Base-by-base conservation (phyloP, 2,113 vertebrate species). In the Odocoileus virginianus region DNA sequence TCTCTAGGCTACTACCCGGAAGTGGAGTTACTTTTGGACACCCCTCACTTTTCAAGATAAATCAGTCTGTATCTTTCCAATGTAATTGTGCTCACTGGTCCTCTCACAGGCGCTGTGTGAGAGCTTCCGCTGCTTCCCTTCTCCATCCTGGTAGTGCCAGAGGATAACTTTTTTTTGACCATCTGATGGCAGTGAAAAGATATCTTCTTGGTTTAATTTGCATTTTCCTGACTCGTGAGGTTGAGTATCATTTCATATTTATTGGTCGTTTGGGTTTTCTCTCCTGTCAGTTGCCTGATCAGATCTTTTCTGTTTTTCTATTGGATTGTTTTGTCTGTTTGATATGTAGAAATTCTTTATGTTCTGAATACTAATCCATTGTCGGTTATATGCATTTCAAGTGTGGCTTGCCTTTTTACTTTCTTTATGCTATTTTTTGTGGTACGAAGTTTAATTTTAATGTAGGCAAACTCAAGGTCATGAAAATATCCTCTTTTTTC, bases 371-470 rank as follows among this genome's bases (percentile, higher is more conserved):
- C 61, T 60, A 93, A 92, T 88, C 50, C 40, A 89, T 95, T 83
- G 85, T 87, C 5, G 17, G 74, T 89, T 92, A 30, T 61, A 43
- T 96, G 55, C 76, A 74, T 87, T 85, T 96, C 58, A 83, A 71
- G 16, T 96, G 7, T 81, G 54, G 36, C 74, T 95, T 86, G 36
- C 89, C 45, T 61, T 91, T 94, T 84, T 91, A 94, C 83, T 96
- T 94, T 52, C 52, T 86, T 95, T 91, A 83, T 97, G n/a, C 61
- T 87, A 5, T 60, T 28, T 87, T 95, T 92, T 89, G 55, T 94
- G 87, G 61, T 87, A 83, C 9, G 61, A 55, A 86, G 54, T 54
- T 95, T 87, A 85, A 89, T 92, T 97, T 97, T 90, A 89, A 58
- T 95, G 28, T 82, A 94, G 90, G 55, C 50, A 95, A 74, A 50